Percentiles rank a stretch among this genome's conserved stretches.
Conservation (phyloP, 2,888 invertebrate genomes). For the Bursaphelenchus okinawaensis region DNA sequence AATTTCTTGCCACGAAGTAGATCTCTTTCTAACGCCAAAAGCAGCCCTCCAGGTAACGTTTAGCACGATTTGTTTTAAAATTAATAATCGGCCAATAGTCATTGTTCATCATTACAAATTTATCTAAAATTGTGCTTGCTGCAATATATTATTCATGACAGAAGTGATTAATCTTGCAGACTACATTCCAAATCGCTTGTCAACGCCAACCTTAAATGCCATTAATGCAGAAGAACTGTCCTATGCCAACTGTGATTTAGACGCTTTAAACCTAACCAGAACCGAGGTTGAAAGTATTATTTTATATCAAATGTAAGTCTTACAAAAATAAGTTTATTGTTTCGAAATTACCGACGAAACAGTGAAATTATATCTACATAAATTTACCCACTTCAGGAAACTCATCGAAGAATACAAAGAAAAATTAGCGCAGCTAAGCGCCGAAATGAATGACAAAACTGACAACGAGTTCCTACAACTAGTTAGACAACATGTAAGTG, state of each 20-base stretch:
- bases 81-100: no score
- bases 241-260: background rate
- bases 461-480: conserved; percentile 3
- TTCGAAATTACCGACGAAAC: no score
- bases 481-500: background rate
- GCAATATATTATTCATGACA: no score
- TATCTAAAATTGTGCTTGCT: no score
- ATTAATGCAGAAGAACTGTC: background rate
- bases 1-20: background rate
- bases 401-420: background rate
- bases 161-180: no score
- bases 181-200: background rate
- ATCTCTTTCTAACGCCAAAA: background rate
- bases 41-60: background rate
- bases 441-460: background rate
- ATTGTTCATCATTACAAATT: no score
- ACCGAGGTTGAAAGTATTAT: background rate
- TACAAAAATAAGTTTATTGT: background rate
- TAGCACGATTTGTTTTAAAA: no score
- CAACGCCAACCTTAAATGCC: background rate
- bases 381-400: background rate
- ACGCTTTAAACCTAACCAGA: background rate
- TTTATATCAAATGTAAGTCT: background rate
- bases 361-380: no score
- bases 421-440: background rate